Percentiles rank a stretch among this genome's conserved stretches.
These are phyloP conservation scores for Acanthaster planci DNA, from an alignment of 35 echinoderm and acorn worm genomes.

Conservation along the genomic window DNA sequence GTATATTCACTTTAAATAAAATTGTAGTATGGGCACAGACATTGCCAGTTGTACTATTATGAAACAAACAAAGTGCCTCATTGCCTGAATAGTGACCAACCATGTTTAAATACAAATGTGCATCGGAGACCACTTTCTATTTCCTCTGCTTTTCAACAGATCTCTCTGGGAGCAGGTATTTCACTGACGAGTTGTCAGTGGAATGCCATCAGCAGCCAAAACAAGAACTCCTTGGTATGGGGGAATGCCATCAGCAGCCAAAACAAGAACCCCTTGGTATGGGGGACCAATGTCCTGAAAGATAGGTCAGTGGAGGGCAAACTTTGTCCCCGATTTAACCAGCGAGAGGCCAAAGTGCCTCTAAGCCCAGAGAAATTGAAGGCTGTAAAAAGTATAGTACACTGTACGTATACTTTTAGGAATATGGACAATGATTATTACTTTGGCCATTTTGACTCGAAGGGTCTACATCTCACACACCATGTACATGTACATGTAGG, in stretches of 20 bases:
- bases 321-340: slow-evolving; percentile 8
- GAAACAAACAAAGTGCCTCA: too few relatives aligned
- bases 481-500: too few relatives aligned
- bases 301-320: slow-evolving; percentile 57
- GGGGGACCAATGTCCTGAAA: slow-evolving; percentile 37
- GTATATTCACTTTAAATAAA: too few relatives aligned
- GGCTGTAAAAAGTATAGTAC: slow-evolving; percentile 17
- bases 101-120: too few relatives aligned
- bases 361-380: slow-evolving; percentile 33
- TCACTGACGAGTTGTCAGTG: background rate
- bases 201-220: background rate
- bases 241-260: slow-evolving; percentile 34
- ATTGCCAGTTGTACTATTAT: too few relatives aligned
- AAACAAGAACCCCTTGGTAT: too few relatives aligned
- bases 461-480: too few relatives aligned
- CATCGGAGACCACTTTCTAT: background rate
- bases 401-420: too few relatives aligned
- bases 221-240: slow-evolving; percentile 37
- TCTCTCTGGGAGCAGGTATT: background rate
- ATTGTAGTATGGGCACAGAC: too few relatives aligned
- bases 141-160: background rate
- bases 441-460: too few relatives aligned
- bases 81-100: too few relatives aligned
- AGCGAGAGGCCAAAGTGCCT: background rate
- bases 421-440: too few relatives aligned